Conservation (phyloP, 2,888 invertebrate species). For the Parapristionchus giblindavisi region DNA sequence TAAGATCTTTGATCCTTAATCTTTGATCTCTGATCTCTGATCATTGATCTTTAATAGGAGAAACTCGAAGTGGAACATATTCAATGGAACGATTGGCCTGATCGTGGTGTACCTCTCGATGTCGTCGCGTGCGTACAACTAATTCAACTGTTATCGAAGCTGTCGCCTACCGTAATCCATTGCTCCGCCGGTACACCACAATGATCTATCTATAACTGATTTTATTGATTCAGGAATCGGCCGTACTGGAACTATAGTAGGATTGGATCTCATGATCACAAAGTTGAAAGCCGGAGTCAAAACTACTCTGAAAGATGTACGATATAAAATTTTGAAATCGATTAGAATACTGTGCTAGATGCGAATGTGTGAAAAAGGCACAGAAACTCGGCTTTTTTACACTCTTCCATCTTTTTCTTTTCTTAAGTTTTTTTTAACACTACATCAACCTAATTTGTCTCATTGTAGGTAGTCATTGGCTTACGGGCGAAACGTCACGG, state of each 20-base stretch:
- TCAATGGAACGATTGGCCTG: slow-evolving; percentile 62
- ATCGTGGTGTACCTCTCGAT: slow-evolving; percentile 55
- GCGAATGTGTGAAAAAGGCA: too few species aligned
- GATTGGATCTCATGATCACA: slow-evolving; percentile 52
- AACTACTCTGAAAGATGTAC: slow-evolving; percentile 39
- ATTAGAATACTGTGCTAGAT: too few species aligned
- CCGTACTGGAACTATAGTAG: slow-evolving; percentile 63
- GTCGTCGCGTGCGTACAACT: slow-evolving; percentile 6
- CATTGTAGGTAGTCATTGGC: too few species aligned
- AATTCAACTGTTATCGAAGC: neutral
- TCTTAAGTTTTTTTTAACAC: too few species aligned
- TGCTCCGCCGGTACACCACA: slow-evolving; percentile 53
- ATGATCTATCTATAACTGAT: neutral
- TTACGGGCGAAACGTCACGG: too few species aligned
- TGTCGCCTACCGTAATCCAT: slow-evolving; percentile 53
- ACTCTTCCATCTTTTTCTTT: too few species aligned
- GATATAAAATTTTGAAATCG: too few species aligned
- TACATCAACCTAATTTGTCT: too few species aligned
- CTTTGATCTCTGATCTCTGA: too few species aligned
- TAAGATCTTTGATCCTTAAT: too few species aligned
- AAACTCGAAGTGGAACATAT: slow-evolving; percentile 54
- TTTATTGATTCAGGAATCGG: slow-evolving; percentile 47
- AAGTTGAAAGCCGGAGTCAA: slow-evolving; percentile 49
- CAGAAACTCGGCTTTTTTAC: too few species aligned
- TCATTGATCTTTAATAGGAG: too few species aligned